phyloP scores from a whole-genome alignment of 2,888 invertebrate genomes.

The Macrophya annulata region DNA sequence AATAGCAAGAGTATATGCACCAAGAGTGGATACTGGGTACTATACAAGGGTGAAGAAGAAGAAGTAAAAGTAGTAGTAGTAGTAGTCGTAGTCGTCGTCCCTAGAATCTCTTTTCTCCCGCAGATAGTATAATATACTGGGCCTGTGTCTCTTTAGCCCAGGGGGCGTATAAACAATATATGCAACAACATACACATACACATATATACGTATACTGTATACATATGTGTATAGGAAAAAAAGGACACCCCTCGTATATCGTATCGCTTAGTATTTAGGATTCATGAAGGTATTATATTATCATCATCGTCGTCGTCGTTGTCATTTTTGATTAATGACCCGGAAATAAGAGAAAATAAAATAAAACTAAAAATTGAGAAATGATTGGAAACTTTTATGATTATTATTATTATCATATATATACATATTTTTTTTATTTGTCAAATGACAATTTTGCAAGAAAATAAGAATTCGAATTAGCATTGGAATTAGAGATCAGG shows the following conservation, averaged over 20 bases:
- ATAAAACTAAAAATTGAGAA: too few relatives aligned
- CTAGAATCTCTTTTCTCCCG: slow-evolving; percentile 21
- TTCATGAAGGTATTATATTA: neutral
- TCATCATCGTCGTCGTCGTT: neutral
- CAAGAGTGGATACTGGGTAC: slow-evolving; percentile 16
- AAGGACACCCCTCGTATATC: neutral
- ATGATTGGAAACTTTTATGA: too few relatives aligned
- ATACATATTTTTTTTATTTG: too few relatives aligned
- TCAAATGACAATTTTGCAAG: neutral
- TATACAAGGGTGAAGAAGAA: slow-evolving; percentile 10
- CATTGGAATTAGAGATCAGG: neutral
- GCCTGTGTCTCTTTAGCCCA: neutral
- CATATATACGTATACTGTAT: neutral
- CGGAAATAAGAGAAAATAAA: neutral
- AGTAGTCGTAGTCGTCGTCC: neutral
- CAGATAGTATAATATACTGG: neutral
- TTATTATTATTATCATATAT: too few relatives aligned
- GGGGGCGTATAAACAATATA: slow-evolving; percentile 20
- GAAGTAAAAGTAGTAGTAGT: neutral
- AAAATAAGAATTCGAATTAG: neutral
- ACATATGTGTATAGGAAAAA: neutral
- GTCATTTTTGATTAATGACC: neutral
- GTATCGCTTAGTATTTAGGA: neutral
- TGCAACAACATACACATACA: neutral
- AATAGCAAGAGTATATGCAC: slow-evolving; percentile 35